These are phyloP conservation scores for Botia kubotai DNA, from an alignment of 2,797 vertebrate genomes.

Conservation along the genomic window DNA sequence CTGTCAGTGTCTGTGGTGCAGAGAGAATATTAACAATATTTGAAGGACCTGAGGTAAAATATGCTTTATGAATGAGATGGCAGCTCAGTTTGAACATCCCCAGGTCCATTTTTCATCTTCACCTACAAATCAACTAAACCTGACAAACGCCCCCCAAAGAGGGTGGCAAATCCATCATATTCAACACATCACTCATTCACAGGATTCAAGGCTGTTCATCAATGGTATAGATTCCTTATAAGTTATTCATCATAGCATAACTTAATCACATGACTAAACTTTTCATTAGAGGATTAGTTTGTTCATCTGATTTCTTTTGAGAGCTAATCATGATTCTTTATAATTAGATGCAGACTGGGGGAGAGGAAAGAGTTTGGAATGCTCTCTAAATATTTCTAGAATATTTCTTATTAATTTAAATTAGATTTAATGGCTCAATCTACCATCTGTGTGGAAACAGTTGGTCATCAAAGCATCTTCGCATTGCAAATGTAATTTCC, in stretches of 20 bases:
- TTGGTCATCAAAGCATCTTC: slow-evolving; percentile 66
- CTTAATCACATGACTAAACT: slow-evolving; percentile 59
- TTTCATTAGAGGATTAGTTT: slow-evolving; percentile 63
- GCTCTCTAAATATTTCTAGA: slow-evolving; percentile 74
- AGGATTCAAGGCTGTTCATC: slow-evolving; percentile 48
- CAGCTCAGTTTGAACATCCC: not conserved
- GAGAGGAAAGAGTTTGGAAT: slow-evolving; percentile 17
- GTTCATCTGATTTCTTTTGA: slow-evolving; percentile 62
- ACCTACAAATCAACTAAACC: not conserved
- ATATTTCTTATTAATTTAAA: slow-evolving; percentile 73
- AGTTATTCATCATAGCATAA: slow-evolving; percentile 39
- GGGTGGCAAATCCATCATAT: not conserved
- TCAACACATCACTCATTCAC: slow-evolving; percentile 22
- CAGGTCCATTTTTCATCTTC: not conserved
- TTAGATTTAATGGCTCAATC: slow-evolving; percentile 74
- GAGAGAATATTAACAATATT: slow-evolving; percentile 8
- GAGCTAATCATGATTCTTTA: slow-evolving; percentile 52
- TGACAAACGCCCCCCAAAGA: not conserved
- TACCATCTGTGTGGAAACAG: slow-evolving; percentile 65
- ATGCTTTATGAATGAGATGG: not conserved
- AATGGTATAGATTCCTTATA: slow-evolving; percentile 54
- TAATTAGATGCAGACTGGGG: slow-evolving; percentile 12
- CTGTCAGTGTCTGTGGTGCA: not conserved
- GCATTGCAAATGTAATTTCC: slow-evolving; percentile 81
- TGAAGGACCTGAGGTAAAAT: not conserved